phyloP scores from a whole-genome alignment of 2,888 invertebrate species.

The Ophraella communa region DNA sequence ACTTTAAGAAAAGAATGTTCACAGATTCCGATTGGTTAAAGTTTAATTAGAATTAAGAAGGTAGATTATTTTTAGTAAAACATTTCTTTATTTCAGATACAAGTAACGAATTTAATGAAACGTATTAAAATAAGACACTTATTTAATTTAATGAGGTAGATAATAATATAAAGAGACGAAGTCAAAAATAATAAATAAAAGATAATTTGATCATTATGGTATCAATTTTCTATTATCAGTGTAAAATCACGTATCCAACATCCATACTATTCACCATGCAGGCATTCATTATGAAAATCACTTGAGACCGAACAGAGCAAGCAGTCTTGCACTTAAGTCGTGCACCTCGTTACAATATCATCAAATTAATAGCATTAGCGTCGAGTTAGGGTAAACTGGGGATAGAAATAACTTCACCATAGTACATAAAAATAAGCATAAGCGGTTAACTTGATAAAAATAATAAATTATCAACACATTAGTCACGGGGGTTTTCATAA shows the following conservation, averaged over 20 bases:
- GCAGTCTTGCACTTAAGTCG: slow-evolving; percentile 46
- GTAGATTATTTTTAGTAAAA: no score
- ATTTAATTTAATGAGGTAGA: slow-evolving; percentile 6
- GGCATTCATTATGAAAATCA: slow-evolving; percentile 31
- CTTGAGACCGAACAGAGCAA: slow-evolving; percentile 13
- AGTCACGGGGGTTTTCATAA: no score
- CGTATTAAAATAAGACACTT: background rate
- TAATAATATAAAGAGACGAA: background rate
- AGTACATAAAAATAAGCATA: no score
- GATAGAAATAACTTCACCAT: background rate
- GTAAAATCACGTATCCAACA: slow-evolving; percentile 55
- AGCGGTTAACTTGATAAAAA: no score
- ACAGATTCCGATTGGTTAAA: no score
- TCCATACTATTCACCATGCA: slow-evolving; percentile 34
- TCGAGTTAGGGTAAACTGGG: background rate
- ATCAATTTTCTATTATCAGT: slow-evolving; percentile 58
- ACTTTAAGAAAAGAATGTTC: no score
- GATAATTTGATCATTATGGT: slow-evolving; percentile 57
- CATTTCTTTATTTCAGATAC: no score
- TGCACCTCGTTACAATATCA: slow-evolving; percentile 52
- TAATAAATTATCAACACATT: no score
- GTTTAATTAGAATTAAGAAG: no score
- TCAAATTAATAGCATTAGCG: slow-evolving; percentile 44
- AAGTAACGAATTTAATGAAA: background rate
- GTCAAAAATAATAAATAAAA: slow-evolving; percentile 25